A percentile compares a stretch with the other conserved stretches of the same genome.
Evolutionary conservation across 2,797 vertebrate species (phyloP).

Genomic region (Halcyon badia): DNA sequence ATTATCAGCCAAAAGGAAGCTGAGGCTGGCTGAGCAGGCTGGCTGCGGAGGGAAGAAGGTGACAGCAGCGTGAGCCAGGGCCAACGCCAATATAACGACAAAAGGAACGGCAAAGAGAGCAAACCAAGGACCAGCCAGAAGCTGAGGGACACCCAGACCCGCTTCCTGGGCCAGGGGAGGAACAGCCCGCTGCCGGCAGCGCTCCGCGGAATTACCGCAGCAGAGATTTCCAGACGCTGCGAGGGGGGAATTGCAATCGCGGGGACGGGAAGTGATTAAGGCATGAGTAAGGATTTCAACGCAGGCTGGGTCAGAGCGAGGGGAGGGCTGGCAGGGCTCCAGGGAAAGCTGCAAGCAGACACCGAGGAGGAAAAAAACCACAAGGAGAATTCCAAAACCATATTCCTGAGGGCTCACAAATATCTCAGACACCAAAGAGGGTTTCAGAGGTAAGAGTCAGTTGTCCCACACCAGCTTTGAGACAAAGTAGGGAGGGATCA

Average conservation of each 20-base stretch:
- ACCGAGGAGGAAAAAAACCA: not conserved
- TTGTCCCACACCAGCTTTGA: not conserved
- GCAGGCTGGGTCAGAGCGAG: not conserved
- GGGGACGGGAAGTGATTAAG: slow-evolving; percentile 32
- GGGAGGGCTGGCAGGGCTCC: slow-evolving; percentile 1
- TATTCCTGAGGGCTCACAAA: not conserved
- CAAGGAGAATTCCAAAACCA: slow-evolving; percentile 5
- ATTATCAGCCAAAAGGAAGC: not conserved
- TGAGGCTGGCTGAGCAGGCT: not conserved
- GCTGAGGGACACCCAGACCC: not conserved
- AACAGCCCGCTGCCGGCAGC: not conserved
- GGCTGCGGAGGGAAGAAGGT: not conserved
- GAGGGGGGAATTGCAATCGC: not conserved
- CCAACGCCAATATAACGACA: accelerated
- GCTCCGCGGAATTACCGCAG: not conserved
- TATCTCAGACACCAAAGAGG: not conserved
- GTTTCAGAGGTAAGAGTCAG: not conserved
- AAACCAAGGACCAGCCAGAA: not conserved
- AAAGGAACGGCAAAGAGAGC: not conserved
- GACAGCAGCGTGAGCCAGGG: not conserved
- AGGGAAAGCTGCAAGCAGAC: not conserved
- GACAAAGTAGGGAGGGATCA: not conserved
- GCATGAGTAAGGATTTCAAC: slow-evolving; percentile 40
- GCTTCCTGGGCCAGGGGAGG: not conserved
- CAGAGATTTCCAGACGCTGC: not conserved